phyloP scores from a whole-genome alignment of 2,113 vertebrate species.

The Silurus meridionalis region DNA sequence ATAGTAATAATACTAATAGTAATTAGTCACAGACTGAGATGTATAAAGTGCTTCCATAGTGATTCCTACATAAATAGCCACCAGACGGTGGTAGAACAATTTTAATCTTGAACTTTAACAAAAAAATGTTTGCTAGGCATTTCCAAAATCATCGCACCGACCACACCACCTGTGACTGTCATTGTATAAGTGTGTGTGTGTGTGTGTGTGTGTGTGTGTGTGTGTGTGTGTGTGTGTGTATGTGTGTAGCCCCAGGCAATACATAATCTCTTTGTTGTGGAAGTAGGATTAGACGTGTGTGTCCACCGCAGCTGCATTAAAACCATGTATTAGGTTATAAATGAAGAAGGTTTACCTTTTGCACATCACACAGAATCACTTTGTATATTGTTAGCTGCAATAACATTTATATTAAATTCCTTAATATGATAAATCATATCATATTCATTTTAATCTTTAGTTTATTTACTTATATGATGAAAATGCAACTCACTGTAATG shows the following conservation, averaged over 20 bases:
- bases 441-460: no score
- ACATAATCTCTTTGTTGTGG: constrained; percentile 21
- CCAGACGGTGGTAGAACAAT: no score
- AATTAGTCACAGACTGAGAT: not conserved
- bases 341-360: constrained; percentile 15
- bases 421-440: no score
- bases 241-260: constrained; percentile 22
- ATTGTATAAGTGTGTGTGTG: not conserved
- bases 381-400: no score
- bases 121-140: not conserved
- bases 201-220: constrained; percentile 18
- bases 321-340: not conserved
- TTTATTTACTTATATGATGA: no score
- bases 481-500: no score
- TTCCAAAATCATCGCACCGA: constrained; percentile 24
- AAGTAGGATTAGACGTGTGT: constrained; percentile 31
- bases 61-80: not conserved
- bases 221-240: constrained; percentile 29
- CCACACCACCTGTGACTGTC: constrained; percentile 7
- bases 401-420: no score
- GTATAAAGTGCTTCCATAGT: not conserved
- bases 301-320: constrained; percentile 3
- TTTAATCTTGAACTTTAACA: not conserved
- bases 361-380: not conserved
- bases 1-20: no score